A percentile compares a stretch with the other conserved stretches of the same genome.
phyloP scores from a whole-genome alignment of 2,797 vertebrate species.

The Cynopterus sphinx region DNA sequence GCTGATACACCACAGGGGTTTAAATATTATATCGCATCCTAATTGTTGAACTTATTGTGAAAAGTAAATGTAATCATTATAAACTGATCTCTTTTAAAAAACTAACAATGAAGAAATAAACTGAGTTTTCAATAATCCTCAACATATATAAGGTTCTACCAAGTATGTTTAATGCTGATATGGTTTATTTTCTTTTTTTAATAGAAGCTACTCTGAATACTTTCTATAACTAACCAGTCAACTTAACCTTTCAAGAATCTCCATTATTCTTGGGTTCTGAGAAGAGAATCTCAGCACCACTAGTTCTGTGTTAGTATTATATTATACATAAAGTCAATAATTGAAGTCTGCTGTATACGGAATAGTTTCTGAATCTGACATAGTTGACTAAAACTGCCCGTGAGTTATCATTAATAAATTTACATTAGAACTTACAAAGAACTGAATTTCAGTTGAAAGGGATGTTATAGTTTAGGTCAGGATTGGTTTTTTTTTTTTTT shows the following conservation, averaged over 20 bases:
- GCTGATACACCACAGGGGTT: neutral
- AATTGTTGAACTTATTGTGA: neutral
- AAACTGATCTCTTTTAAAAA: neutral
- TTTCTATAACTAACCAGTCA: neutral
- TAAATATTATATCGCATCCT: neutral
- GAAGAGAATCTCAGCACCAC: neutral
- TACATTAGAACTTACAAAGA: neutral
- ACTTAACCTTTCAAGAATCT: neutral
- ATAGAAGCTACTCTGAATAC: neutral
- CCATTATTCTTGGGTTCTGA: neutral
- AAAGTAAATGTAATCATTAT: neutral
- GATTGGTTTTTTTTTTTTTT: neutral
- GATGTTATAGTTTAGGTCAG: neutral
- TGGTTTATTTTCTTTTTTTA: neutral
- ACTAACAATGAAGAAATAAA: neutral
- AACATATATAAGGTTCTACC: neutral
- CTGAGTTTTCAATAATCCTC: neutral
- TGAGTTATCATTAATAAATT: neutral
- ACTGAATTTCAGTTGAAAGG: neutral
- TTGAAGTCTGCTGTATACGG: neutral
- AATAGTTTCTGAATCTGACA: neutral
- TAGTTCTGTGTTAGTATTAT: neutral
- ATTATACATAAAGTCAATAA: neutral
- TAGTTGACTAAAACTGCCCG: neutral
- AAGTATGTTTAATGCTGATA: neutral